Conservation (phyloP, 2,888 invertebrate species). For the Leptura quadrifasciata region DNA sequence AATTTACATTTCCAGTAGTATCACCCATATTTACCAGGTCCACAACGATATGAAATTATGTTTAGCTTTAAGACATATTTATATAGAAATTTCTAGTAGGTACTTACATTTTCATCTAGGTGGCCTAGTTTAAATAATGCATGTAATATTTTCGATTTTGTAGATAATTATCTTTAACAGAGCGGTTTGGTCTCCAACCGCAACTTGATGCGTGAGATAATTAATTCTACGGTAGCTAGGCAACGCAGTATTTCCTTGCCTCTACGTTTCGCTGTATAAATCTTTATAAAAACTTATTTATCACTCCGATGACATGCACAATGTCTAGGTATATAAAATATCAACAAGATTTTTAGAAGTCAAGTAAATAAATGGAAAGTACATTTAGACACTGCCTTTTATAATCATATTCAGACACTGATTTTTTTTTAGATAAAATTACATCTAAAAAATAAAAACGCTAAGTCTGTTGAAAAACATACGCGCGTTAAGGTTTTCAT, state of each 20-base stretch:
- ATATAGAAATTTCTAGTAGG: too few relatives aligned
- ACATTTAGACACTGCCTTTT: too few relatives aligned
- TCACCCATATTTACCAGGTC: too few relatives aligned
- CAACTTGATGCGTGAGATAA: conserved; percentile 7
- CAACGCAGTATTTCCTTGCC: not conserved
- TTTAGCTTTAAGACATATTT: too few relatives aligned
- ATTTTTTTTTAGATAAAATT: too few relatives aligned
- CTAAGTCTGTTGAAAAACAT: too few relatives aligned
- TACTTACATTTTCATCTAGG: not conserved
- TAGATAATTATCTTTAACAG: not conserved
- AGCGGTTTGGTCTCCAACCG: not conserved
- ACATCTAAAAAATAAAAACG: too few relatives aligned
- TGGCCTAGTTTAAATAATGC: not conserved
- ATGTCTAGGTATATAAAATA: not conserved
- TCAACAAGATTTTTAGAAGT: not conserved
- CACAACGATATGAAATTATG: too few relatives aligned
- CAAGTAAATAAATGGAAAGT: not conserved
- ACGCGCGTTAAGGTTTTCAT: too few relatives aligned
- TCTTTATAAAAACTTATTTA: conserved; percentile 2
- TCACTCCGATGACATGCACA: not conserved
- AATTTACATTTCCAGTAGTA: too few relatives aligned
- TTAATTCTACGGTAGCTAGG: not conserved
- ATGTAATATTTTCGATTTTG: conserved; percentile 7
- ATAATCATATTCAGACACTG: too few relatives aligned
- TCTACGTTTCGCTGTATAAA: not conserved